Base-by-base conservation (phyloP, 2,888 invertebrate species). In the Thumatha senex region DNA sequence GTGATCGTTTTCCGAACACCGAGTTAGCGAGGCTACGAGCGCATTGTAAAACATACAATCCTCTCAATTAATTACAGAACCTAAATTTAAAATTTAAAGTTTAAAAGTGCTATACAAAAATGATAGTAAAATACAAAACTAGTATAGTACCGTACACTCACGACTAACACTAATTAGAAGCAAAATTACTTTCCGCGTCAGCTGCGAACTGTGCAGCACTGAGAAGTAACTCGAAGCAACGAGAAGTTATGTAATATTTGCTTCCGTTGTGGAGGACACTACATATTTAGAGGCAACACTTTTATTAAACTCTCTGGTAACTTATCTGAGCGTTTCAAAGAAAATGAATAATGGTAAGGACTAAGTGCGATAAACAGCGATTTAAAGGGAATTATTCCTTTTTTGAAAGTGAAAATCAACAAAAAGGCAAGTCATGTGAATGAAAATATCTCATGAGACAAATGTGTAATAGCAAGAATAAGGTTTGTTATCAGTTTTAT, bases 231-330 rank as follows among this genome's bases (percentile, higher is more conserved):
- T 33, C n/a, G 45, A 38, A 29, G 45, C 30, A 30, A 15, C 54
- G 40, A 24, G 38, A 49, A 42, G 33, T 45, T 42, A 44, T 45
- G 48, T 50, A 45, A 40, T 12, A 30, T 34, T 35, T 39, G 51
- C 44, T 57, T 62, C 62, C 66, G 48, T 46, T 56, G 56, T 56
- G 57, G 49, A 52, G 54, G 56, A 56, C 55, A 52, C 52, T 58
- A 44, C 54, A 54, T 65, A 61, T 69, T 73, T 67, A 64, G 56
- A 51, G 44, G 47, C 51, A 60, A 65, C 66, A 70, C 61, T 72
- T 74, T 78, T 72, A 76, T 76, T 70, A 78, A 75, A 67, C 59
- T 69, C 63, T 58, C 63, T 58, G 5, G 51, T 67, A 54, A 67
- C 57, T 71, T 63, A 57, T 67, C 55, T 38, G 40, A 49, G 50